phyloP scores from a whole-genome alignment of 2,113 vertebrate species.

The Leiothrix lutea region DNA sequence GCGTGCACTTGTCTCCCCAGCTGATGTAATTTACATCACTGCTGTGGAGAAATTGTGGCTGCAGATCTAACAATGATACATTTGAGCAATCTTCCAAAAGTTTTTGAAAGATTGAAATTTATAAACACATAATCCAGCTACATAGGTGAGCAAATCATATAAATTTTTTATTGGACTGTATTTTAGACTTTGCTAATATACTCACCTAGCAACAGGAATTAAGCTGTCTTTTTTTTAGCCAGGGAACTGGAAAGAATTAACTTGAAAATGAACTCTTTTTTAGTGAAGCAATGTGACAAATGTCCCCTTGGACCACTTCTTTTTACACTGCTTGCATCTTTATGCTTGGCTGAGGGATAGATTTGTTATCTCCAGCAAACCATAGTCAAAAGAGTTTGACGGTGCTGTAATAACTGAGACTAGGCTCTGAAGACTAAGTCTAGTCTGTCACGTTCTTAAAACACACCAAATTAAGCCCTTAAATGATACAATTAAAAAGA shows the following conservation, averaged over 20 bases:
- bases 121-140: not conserved
- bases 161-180: not conserved
- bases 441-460: not conserved
- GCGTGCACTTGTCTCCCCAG: not conserved
- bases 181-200: not conserved
- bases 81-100: not conserved
- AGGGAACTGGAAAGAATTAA: not conserved
- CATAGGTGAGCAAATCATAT: not conserved
- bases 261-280: not conserved
- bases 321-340: not conserved
- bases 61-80: not conserved
- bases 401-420: not conserved
- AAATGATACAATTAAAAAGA: not conserved
- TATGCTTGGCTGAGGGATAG: not conserved
- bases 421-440: not conserved
- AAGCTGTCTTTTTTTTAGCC: not conserved
- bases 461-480: not conserved
- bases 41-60: not conserved
- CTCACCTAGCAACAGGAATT: not conserved
- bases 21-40: not conserved
- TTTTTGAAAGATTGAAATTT: not conserved
- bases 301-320: not conserved
- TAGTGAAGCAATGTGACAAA: not conserved
- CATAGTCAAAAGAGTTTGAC: not conserved
- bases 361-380: conserved; percentile 4